Conservation (phyloP, 2,113 vertebrate species). For the Mustela lutreola region DNA sequence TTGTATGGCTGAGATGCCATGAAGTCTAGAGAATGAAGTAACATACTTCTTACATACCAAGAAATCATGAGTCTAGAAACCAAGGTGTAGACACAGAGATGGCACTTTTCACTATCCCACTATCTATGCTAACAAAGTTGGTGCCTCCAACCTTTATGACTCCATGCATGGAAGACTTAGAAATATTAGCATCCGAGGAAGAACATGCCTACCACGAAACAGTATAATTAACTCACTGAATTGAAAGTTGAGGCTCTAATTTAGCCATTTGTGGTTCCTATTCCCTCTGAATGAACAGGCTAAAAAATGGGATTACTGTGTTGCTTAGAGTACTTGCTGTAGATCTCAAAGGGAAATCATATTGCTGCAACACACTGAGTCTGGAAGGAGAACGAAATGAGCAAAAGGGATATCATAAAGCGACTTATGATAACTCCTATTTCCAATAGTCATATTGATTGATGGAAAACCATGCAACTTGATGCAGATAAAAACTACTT, state of each 20-base stretch:
- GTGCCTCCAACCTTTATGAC: not conserved
- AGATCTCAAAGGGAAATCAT: not conserved
- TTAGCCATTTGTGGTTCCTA: not conserved
- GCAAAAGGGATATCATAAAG: not conserved
- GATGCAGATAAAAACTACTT: constrained; percentile 30
- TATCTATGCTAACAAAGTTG: not conserved
- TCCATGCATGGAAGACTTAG: not conserved
- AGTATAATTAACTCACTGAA: not conserved
- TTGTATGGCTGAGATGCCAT: not conserved
- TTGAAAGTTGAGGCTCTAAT: not conserved
- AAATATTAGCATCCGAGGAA: not conserved
- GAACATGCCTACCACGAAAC: not conserved
- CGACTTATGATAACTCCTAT: not conserved
- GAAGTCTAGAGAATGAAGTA: not conserved
- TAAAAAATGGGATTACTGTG: not conserved
- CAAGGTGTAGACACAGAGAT: not conserved
- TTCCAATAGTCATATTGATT: not conserved
- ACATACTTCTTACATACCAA: not conserved
- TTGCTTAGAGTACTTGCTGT: not conserved
- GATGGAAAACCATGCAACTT: not conserved
- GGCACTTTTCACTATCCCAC: not conserved
- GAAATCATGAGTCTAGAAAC: constrained; percentile 22
- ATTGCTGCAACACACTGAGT: not conserved
- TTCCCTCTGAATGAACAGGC: not conserved
- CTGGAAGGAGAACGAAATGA: not conserved